Evolutionary conservation across 2,797 vertebrate genomes (phyloP).

Genomic region (Sarcophilus harrisii): DNA sequence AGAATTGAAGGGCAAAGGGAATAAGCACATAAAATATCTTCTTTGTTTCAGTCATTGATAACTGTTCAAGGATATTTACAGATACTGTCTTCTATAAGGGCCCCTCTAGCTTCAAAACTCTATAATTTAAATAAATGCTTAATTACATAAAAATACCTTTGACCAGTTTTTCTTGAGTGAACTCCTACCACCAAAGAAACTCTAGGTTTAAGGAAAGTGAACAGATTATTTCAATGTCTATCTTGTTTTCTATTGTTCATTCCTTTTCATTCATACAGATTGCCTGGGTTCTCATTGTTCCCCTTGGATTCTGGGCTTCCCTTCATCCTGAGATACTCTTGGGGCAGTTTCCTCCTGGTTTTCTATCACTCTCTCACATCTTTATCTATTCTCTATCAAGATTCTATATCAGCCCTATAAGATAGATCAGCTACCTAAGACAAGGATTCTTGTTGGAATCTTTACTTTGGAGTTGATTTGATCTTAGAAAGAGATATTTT

Average conservation of each 20-base stretch:
- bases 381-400: neutral
- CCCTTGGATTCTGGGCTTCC: neutral
- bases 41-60: neutral
- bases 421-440: neutral
- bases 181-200: too few species aligned
- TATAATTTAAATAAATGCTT: neutral
- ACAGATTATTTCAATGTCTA: neutral
- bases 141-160: neutral
- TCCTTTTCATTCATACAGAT: neutral
- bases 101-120: neutral
- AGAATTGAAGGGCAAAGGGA: neutral
- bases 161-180: neutral
- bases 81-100: neutral
- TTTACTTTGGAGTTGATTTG: too few species aligned
- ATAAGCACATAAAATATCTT: neutral
- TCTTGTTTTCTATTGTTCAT: neutral
- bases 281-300: neutral
- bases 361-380: neutral
- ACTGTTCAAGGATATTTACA: neutral
- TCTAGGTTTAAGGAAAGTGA: neutral
- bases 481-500: too few species aligned
- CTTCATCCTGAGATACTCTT: neutral
- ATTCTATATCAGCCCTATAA: neutral
- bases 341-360: neutral
- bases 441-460: too few species aligned